A percentile compares a stretch with the other conserved stretches of the same genome.
These are phyloP conservation scores for Siniperca knerii DNA, from an alignment of 2,113 vertebrate species.

Conservation along the genomic window DNA sequence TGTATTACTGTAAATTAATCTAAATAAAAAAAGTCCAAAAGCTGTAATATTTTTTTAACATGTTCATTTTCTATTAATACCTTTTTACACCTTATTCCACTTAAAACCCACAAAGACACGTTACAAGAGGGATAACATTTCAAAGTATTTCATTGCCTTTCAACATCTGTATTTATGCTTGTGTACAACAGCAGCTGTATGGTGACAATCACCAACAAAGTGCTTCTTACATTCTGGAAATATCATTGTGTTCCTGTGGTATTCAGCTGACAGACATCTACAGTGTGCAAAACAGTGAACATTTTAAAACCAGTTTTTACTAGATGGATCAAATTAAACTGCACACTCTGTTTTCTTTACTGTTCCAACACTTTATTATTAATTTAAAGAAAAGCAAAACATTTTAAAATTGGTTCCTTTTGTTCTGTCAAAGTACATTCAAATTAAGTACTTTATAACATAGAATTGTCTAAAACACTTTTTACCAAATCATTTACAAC, in stretches of 20 bases:
- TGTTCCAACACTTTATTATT: constrained; percentile 68
- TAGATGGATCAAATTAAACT: constrained; percentile 15
- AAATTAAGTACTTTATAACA: constrained; percentile 67
- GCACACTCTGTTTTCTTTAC: not conserved
- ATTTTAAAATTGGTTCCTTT: constrained; percentile 65
- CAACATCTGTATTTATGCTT: not conserved
- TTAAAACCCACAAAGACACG: not conserved
- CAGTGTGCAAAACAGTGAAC: not conserved
- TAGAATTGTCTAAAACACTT: constrained; percentile 68
- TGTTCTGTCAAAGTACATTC: constrained; percentile 73
- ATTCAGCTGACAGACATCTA: not conserved
- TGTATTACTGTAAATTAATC: constrained; percentile 27
- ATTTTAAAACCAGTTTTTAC: not conserved
- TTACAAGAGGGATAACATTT: not conserved
- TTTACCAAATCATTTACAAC: constrained; percentile 80
- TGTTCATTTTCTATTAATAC: not conserved
- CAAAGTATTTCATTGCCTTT: not conserved
- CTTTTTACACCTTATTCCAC: not conserved
- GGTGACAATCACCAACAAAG: not conserved
- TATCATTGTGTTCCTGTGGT: not conserved
- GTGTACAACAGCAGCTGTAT: not conserved
- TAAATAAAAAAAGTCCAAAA: constrained; percentile 5
- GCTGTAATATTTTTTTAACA: not conserved
- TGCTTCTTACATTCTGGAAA: not conserved
- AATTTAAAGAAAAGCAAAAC: constrained; percentile 62